Base-by-base conservation (phyloP, 2,888 invertebrate species). In the Linyphia triangularis region DNA sequence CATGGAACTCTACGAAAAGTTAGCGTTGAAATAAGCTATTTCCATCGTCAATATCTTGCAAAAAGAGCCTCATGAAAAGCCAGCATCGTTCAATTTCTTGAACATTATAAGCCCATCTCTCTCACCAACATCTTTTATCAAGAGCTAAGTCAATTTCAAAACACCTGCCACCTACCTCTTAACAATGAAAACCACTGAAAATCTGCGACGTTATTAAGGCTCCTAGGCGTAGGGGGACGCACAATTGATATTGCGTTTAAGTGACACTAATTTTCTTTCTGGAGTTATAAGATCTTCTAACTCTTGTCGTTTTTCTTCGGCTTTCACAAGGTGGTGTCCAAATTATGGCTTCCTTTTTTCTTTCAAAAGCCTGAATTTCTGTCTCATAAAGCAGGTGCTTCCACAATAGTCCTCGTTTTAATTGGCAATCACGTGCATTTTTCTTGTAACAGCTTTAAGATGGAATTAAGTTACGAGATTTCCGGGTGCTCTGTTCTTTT, bases 131-230 rank as follows among this genome's bases (percentile, higher is more conserved):
- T 43, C 16, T 22, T 37, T 63, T 9, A 28, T 51, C 26, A 72
- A 70, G 63, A 69, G 37, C 28, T 72, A 82, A 72, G 61, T 43
- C 61, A 82, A 82, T 72, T 82, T 72, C 72, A 72, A 72, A 72
- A 61, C 82, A 82, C 72, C 82, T 82, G 82, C 72, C 63, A 63
- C 72, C 13, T 72, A 40, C 22, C 63, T 28, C 6, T 22, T 22
- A 77, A 75, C 81, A 70, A 81, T 70, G 72, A 63, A 72, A 70
- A 40, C 30, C 59, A 37, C 24, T 37, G 81, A 59, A 81, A 72
- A 72, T 82, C 82, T 40, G n/a, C 13, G 28, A 7, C 63, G 70
- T 82, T 82, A 82, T 82, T 82, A 82, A 82, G 82, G 72, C 43
- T 10, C 63, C 37, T 43, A 6, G 30, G 19, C 82, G 37, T 72